Conservation (phyloP, 2,888 invertebrate species). For the Chrysina gloriosa region DNA sequence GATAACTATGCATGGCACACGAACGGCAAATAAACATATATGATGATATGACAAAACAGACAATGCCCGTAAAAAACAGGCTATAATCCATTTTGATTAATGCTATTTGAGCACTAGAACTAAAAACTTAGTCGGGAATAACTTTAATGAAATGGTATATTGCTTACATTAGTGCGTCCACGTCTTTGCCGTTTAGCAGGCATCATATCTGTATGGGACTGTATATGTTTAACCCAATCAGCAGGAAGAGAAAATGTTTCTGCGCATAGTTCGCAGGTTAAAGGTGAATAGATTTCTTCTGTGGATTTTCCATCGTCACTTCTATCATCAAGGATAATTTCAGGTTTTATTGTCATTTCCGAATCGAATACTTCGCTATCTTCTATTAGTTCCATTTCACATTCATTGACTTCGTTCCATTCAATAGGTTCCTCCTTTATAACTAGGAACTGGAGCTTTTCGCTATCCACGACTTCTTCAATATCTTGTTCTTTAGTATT, state of each 20-base stretch:
- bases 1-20: too few species aligned
- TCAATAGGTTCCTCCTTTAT: conserved; percentile 76
- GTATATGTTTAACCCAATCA: conserved; percentile 86
- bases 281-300: conserved; percentile 77
- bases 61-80: too few species aligned
- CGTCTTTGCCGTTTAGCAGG: conserved; percentile 71
- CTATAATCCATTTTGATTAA: too few species aligned
- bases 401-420: conserved; percentile 76
- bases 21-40: too few species aligned
- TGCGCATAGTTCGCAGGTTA: conserved; percentile 86
- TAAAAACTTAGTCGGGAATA: too few species aligned
- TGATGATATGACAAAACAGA: too few species aligned
- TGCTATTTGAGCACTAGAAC: too few species aligned
- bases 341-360: conserved; percentile 78
- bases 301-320: conserved; percentile 64
- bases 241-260: conserved; percentile 85
- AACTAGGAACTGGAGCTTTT: conserved; percentile 60
- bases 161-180: conserved; percentile 66
- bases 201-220: conserved; percentile 77
- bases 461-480: conserved; percentile 40
- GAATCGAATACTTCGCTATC: conserved; percentile 75
- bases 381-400: conserved; percentile 70
- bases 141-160: conserved; percentile 46
- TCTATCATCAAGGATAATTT: conserved; percentile 61
- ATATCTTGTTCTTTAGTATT: background rate